phyloP scores from a whole-genome alignment of 2,113 vertebrate species.

The Epinephelus moara region DNA sequence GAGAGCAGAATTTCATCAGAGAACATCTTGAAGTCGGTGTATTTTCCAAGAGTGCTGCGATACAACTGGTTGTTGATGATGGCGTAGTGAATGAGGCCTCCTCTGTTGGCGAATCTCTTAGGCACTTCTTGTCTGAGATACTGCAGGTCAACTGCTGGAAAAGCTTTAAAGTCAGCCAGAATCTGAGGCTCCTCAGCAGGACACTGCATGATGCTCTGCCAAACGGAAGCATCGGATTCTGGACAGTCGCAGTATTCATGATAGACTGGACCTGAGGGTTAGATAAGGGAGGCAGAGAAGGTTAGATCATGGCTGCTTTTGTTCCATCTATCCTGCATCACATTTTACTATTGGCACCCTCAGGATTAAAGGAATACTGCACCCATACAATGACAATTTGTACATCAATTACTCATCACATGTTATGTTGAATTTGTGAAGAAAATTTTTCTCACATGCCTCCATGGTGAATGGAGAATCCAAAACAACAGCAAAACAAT shows the following conservation, averaged over 20 bases:
- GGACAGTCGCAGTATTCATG: conserved; percentile 94
- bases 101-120: conserved; percentile 86
- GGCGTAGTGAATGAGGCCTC: conserved; percentile 92
- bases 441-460: no score
- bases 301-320: background rate
- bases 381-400: no score
- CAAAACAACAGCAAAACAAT: no score
- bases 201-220: conserved; percentile 87
- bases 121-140: conserved; percentile 89
- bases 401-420: no score
- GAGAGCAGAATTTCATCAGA: conserved; percentile 95
- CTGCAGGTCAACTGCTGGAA: conserved; percentile 89
- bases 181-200: conserved; percentile 88
- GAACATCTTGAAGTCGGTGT: conserved; percentile 99
- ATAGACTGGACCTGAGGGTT: conserved; percentile 88
- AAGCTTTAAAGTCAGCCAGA: conserved; percentile 87
- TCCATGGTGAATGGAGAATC: no score
- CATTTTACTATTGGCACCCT: background rate
- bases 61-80: conserved; percentile 89
- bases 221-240: conserved; percentile 81
- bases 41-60: conserved; percentile 91
- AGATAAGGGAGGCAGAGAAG: background rate
- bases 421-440: no score
- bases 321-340: background rate
- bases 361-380: background rate